Percentiles rank a stretch among this genome's conserved stretches.
Conservation (phyloP, 30 jellyfish, hydroid and myxozoan genomes). For the Catostylus mosaicus region DNA sequence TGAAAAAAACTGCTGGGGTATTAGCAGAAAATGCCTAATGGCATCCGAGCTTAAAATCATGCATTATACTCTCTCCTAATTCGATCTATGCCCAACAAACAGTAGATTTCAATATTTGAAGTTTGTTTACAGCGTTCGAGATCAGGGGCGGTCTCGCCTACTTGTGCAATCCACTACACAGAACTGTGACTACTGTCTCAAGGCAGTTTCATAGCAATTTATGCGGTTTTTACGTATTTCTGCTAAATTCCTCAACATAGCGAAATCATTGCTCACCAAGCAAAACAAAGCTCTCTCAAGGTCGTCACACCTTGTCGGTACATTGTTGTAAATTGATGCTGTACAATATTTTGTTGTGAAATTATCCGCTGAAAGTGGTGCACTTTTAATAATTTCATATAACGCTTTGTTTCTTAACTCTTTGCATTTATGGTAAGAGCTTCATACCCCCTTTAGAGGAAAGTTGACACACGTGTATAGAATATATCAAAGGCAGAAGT, state of each 20-base stretch:
- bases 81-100: constrained; percentile 36
- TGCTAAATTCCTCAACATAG: background rate
- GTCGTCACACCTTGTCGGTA: no score
- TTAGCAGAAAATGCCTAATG: constrained; percentile 32
- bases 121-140: constrained; percentile 43
- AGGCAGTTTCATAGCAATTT: background rate
- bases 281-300: no score
- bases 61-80: constrained; percentile 6
- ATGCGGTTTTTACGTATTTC: background rate
- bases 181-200: background rate
- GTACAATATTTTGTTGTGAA: no score
- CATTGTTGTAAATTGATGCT: no score
- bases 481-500: no score
- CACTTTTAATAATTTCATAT: no score
- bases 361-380: no score
- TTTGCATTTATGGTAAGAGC: no score
- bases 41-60: constrained; percentile 12
- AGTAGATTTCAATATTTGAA: constrained; percentile 9
- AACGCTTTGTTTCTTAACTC: no score
- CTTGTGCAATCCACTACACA: background rate
- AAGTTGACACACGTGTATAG: no score
- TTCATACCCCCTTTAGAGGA: no score
- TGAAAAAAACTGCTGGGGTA: constrained; percentile 17
- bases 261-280: background rate
- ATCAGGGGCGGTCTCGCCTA: constrained; percentile 52